Base-by-base conservation (phyloP, 2,113 vertebrate species). In the Balaeniceps rex region DNA sequence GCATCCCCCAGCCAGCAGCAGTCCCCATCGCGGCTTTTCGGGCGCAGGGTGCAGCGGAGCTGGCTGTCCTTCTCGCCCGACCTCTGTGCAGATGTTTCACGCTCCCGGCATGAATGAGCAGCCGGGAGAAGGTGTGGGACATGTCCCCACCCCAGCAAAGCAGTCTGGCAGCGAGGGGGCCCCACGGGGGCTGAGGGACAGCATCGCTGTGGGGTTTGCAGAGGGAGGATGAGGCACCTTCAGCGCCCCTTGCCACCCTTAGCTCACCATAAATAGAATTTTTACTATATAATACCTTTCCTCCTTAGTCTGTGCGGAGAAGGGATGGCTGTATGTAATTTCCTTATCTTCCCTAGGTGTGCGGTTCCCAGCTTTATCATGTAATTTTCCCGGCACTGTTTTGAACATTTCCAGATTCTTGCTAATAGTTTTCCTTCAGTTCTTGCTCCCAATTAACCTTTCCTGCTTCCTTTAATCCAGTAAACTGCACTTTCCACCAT, bases 371-470 rank as follows among this genome's bases (percentile, higher is more conserved):
- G 38, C 54, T 70, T 78, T 64, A 33, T 36, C 61, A 14, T 31
- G 25, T 21, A 3, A 29, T 86, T 93, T 95, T 84, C 90, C 91
- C 68, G 33, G 21, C 71, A 6, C 85, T 44, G 14, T 79, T 96
- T 76, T 74, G 75, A 97, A 84, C 69, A 10, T 79, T 97, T 90
- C 63, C 87, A 95, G 77, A 68, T 80, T 83, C 83, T 91, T 72
- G 71, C 90, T 97, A 81, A 94, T 88, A 83, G 65, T 96, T 97
- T 97, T 22, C 88, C 94, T 88, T 93, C 86, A 18, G 78, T 95
- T 87, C 83, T 87, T 97, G 97, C 96, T 98, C 97, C 95, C 97
- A 98, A 98, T 98, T 98, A 98, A 98, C 98, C 97, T 98, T 94
- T 77, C 87, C 14, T 40, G 28, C 70, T 96, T 69, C 95, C 95